Conservation (phyloP, 2,113 vertebrate species). For the Monopterus albus region DNA sequence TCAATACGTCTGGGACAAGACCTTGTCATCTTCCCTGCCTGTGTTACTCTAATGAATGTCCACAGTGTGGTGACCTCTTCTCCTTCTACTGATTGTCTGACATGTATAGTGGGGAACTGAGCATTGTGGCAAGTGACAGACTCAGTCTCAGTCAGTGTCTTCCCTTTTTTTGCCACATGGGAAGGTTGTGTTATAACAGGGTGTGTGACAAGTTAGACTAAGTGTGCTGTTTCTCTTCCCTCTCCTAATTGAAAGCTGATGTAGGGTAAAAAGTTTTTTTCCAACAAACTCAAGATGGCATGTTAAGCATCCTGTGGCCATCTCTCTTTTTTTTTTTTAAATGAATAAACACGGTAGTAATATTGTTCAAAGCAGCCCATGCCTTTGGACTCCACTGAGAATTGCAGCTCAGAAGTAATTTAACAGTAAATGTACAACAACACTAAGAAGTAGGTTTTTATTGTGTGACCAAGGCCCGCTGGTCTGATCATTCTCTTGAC, state of each 20-base stretch:
- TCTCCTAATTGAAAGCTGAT: not conserved
- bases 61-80: constrained; percentile 57
- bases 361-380: too few relatives aligned
- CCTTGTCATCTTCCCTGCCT: constrained; percentile 62
- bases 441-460: not conserved
- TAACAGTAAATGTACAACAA: not conserved
- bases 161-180: constrained; percentile 11
- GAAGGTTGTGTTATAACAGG: not conserved
- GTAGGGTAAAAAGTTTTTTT: not conserved
- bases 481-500: not conserved
- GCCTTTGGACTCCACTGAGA: not conserved
- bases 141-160: constrained; percentile 36
- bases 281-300: not conserved
- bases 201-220: not conserved
- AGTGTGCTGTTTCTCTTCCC: not conserved
- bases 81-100: constrained; percentile 44
- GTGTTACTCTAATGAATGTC: constrained; percentile 59
- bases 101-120: constrained; percentile 29
- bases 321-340: too few relatives aligned
- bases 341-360: too few relatives aligned
- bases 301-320: not conserved
- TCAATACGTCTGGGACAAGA: constrained; percentile 61
- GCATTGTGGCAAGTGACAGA: constrained; percentile 7
- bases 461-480: constrained; percentile 8
- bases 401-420: not conserved